Base-by-base conservation (phyloP, 2,888 invertebrate genomes). In the Eucera pruinosa region DNA sequence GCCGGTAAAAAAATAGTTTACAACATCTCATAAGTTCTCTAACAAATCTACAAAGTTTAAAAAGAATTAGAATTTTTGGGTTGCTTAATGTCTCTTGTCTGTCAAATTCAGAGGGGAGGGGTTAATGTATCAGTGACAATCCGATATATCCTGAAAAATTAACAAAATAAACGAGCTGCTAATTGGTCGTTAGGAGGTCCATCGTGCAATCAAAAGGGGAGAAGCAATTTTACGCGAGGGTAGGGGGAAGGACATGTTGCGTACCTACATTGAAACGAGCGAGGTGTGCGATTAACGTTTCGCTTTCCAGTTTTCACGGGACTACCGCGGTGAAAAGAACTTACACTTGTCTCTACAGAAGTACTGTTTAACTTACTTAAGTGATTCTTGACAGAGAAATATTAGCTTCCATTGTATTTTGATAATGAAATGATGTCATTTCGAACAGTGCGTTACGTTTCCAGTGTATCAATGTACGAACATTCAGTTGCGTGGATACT, bases 281-380 rank as follows among this genome's bases (percentile, higher is more conserved):
- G 84, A 79, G 81, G 83, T 81, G 80, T 81, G 75, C 81, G 85
- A 86, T 85, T 78, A 84, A 80, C 82, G 81, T 82, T 84, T 84
- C 80, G 85, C 87, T 90, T 90, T 89, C 81, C 89, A 90, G 90
- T 90, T 90, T 90, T 88, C 86, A 85, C 84, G 85, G 82, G 80
- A 69, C 82, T 76, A 83, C 66, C 87, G 85, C 65, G 74, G 66
- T 57, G 83, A 45, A 73, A 79, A 62, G 67, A 75, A 54, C 54
- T 36, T 11, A n/a, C 20, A 2, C 39, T 52, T 54, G 45, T 25
- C 7, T 30, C 47, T 13, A 5, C 33, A 2, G 36, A 11, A 52
- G 9, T 23, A 15, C 20, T 6, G 13, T 39, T 15, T 41, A 6
- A 6, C 30, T 6, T 2, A 3, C n/a, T n/a, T 2, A 23, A 4